Evolutionary conservation across 2,113 vertebrate species (phyloP).

Genomic region (Progne subis): DNA sequence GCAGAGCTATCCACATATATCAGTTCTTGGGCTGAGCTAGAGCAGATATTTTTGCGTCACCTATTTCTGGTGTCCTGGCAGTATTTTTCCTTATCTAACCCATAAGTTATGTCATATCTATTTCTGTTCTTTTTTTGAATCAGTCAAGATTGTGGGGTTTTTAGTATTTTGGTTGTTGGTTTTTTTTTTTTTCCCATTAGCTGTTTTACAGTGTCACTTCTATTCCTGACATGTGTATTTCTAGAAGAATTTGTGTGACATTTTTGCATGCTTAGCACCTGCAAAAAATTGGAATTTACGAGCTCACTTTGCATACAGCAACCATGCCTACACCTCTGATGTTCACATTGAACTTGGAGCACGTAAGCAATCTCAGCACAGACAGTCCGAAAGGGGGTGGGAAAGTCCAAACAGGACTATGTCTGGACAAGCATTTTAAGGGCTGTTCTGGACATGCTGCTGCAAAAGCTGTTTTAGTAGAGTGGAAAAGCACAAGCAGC

Average conservation of each 20-base stretch:
- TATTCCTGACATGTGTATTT: slow-evolving; percentile 12
- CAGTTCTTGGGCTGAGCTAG: not conserved
- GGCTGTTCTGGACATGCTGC: not conserved
- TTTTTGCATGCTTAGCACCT: not conserved
- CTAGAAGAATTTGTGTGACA: not conserved
- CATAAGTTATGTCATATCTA: slow-evolving; percentile 22
- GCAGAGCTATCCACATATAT: not conserved
- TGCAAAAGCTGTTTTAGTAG: not conserved
- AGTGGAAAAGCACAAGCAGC: not conserved
- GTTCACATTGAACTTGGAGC: not conserved
- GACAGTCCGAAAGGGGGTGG: not conserved
- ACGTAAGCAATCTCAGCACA: not conserved
- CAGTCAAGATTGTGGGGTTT: not conserved
- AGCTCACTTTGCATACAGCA: not conserved
- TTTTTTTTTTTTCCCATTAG: not conserved
- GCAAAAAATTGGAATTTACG: not conserved
- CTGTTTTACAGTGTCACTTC: not conserved
- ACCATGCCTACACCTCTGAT: not conserved
- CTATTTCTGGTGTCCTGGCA: not conserved
- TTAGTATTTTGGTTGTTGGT: not conserved
- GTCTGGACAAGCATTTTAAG: not conserved
- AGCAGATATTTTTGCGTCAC: not conserved
- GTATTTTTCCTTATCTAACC: slow-evolving; percentile 26
- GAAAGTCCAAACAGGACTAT: not conserved
- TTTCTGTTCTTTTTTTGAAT: slow-evolving; percentile 42